Evolutionary conservation across 1,140 invertebrate species (phyloP).

Genomic region (Elysia chlorotica): DNA sequence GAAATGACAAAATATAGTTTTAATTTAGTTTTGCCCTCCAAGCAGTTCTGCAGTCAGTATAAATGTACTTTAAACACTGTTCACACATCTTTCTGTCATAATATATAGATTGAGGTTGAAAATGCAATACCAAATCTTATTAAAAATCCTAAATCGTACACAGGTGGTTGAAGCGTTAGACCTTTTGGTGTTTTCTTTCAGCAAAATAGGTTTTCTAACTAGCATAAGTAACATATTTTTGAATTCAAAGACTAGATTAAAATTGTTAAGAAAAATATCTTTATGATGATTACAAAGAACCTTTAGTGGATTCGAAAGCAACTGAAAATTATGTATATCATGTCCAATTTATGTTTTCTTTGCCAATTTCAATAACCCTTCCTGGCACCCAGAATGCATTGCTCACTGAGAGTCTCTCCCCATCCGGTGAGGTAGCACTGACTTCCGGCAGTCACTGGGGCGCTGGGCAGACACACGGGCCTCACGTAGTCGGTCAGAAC

Average conservation of each 20-base stretch:
- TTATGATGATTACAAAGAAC: neutral
- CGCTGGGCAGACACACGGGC: constrained; percentile 50
- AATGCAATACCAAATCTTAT: too few species aligned
- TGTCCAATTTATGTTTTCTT: too few species aligned
- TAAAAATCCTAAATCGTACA: too few species aligned
- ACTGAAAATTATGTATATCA: too few species aligned
- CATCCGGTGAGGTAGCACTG: constrained; percentile 48
- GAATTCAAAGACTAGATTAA: neutral
- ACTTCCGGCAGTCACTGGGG: constrained; percentile 18
- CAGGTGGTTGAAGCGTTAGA: too few species aligned
- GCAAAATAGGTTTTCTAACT: too few species aligned
- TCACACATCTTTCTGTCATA: too few species aligned
- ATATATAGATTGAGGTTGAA: too few species aligned
- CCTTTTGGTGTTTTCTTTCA: too few species aligned
- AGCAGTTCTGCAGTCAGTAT: neutral
- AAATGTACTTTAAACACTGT: too few species aligned
- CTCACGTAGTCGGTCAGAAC: constrained; percentile 8
- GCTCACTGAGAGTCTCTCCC: constrained; percentile 45
- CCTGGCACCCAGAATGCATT: neutral
- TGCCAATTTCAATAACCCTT: too few species aligned
- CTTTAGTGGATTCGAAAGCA: neutral
- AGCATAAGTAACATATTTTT: neutral
- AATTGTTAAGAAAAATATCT: neutral
- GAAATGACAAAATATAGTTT: neutral
- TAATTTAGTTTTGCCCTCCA: neutral